Conservation (phyloP, 2,797 vertebrate species). For the Nyctibius grandis region DNA sequence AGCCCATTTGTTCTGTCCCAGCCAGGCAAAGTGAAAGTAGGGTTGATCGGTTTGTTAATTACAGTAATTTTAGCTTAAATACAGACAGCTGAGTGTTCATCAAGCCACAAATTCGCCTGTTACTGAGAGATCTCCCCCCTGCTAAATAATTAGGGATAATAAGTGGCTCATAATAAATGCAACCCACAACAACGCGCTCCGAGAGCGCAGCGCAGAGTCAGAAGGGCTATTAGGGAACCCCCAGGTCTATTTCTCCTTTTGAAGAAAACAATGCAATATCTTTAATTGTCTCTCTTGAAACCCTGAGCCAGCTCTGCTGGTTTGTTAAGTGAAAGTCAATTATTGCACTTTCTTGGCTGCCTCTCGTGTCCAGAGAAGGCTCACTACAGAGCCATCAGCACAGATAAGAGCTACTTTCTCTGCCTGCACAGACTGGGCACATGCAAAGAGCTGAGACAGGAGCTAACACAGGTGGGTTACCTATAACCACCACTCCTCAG, state of each 20-base stretch:
- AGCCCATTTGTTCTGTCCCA: constrained; percentile 61
- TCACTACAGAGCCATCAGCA: not conserved
- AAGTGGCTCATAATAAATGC: constrained; percentile 70
- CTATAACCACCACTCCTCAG: fast-evolving
- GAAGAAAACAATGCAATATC: constrained; percentile 38
- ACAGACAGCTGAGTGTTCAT: constrained; percentile 73
- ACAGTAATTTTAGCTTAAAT: constrained; percentile 81
- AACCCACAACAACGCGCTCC: constrained; percentile 32
- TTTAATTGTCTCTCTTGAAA: constrained; percentile 55
- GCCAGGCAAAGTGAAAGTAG: constrained; percentile 55
- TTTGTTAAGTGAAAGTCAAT: constrained; percentile 34
- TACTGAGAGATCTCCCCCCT: constrained; percentile 70
- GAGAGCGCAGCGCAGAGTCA: not conserved
- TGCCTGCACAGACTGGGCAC: not conserved
- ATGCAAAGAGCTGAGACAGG: not conserved
- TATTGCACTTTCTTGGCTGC: not conserved
- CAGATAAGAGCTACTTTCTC: not conserved
- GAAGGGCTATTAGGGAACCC: constrained; percentile 56
- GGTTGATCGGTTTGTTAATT: constrained; percentile 77
- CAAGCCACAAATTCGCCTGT: constrained; percentile 66
- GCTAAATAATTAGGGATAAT: constrained; percentile 71
- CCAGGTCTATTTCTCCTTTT: constrained; percentile 33
- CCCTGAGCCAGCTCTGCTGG: constrained; percentile 20
- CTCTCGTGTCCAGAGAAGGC: not conserved
- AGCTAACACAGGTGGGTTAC: not conserved